Conservation (phyloP, 1,140 invertebrate genomes). For the Anoplophora glabripennis region DNA sequence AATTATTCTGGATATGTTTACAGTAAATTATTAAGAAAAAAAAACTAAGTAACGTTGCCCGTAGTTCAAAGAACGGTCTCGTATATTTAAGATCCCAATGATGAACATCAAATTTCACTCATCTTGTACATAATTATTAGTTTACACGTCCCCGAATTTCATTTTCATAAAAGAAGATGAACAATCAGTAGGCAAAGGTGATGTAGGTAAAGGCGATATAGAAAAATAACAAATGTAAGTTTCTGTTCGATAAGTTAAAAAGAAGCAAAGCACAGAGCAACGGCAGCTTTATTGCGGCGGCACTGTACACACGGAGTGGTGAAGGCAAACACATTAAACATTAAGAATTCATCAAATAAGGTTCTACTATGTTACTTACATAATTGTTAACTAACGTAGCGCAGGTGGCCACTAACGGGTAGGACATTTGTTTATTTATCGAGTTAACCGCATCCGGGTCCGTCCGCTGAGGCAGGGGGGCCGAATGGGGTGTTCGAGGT, state of each 20-base stretch:
- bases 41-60: too few relatives aligned
- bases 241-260: background rate
- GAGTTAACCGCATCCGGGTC: constrained; percentile 56
- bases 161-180: too few relatives aligned
- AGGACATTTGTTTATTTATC: constrained; percentile 58
- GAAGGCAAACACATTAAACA: background rate
- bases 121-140: too few relatives aligned
- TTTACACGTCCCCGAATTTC: too few relatives aligned
- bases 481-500: constrained; percentile 55
- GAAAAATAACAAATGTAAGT: too few relatives aligned
- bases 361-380: constrained; percentile 46
- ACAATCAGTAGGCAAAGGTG: too few relatives aligned
- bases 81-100: too few relatives aligned
- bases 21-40: too few relatives aligned
- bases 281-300: constrained; percentile 8
- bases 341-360: background rate
- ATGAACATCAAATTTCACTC: too few relatives aligned
- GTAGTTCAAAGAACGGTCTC: too few relatives aligned
- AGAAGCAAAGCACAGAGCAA: constrained; percentile 8
- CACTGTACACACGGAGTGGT: constrained; percentile 6
- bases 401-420: constrained; percentile 53
- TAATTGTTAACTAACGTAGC: constrained; percentile 50
- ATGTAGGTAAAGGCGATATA: too few relatives aligned
- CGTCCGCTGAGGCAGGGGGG: constrained; percentile 48
- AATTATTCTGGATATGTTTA: too few relatives aligned